Evolutionary conservation across 2,888 invertebrate genomes (phyloP), one percentile per base, ranked within the genome.

Genomic region (Himalopsyche tibetana): DNA sequence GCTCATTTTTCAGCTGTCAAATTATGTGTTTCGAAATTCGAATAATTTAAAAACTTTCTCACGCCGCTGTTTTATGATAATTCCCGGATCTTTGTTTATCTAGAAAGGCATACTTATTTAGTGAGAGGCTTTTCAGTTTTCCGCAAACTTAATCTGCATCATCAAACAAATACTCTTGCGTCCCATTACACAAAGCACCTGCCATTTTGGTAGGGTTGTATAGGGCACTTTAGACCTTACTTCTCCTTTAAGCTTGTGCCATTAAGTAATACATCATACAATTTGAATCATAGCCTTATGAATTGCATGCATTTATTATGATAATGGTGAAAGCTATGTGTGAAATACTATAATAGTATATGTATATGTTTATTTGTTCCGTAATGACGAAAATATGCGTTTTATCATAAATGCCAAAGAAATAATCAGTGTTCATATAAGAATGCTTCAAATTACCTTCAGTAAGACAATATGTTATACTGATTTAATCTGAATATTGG

Each of bases 131-230:
- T 86, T 63, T 3, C 63, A 8, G 83, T 86, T 80, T 86, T 55
- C 36, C 38, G 17, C 81, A 55, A 55, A 55, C 84, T 80, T 86
- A 86, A 86, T 86, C 86, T 83, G 86, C 51, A 79, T 79, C 86
- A 86, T 86, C 86, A 86, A 84, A 84, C 86, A 86, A 86, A 86
- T 86, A 86, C 86, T 79, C 82, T 51, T 28, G 36, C 79, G 84
- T 45, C 36, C 84, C 86, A 86, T 86, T 86, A 82, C 81, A 86
- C 84, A 86, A 79, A 86, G 79, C 84, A 82, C 36, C 80, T 42
- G 56, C 56, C 83, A 79, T 85, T 85, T 82, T 56, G 63, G 63
- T 63, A 63, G 28, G 63, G 63, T 51, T 40, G 40, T 42, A 40
- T 11, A 38, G 40, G 40, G 80, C 80, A 42, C 38, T 40, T n/a